These are phyloP conservation scores for Rhyacophila evoluta DNA, from an alignment of 2,888 invertebrate species.

Conservation along the genomic window DNA sequence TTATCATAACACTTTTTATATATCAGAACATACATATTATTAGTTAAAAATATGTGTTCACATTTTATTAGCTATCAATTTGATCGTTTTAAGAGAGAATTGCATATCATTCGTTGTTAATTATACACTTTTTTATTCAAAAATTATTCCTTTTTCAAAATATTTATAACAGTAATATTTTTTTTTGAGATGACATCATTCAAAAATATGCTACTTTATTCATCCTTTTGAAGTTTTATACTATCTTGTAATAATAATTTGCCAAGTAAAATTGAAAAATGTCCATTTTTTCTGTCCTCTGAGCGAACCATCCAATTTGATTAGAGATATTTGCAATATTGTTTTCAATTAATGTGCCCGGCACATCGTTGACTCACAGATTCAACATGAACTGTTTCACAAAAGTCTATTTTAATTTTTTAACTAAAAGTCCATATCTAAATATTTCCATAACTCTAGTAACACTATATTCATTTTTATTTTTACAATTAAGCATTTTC, in stretches of 20 bases:
- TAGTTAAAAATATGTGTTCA: not conserved
- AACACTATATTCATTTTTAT: no score
- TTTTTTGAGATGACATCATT: not conserved
- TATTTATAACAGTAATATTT: no score
- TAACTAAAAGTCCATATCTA: no score
- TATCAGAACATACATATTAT: constrained; percentile 6
- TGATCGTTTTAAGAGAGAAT: not conserved
- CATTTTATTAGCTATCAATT: not conserved
- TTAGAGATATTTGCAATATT: constrained; percentile 26
- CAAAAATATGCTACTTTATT: not conserved
- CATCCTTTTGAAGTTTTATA: not conserved
- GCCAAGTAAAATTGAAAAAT: constrained; percentile 13
- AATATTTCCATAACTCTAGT: no score
- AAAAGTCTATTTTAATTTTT: no score
- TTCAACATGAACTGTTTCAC: not conserved
- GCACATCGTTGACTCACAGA: not conserved
- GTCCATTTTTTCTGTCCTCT: constrained; percentile 35
- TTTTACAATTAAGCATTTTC: no score
- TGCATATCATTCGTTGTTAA: constrained; percentile 3
- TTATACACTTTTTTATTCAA: not conserved
- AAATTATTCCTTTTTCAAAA: no score
- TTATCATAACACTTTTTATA: not conserved
- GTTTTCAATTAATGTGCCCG: not conserved
- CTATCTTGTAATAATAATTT: not conserved
- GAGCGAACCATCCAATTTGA: constrained; percentile 30